Percentiles rank a stretch among this genome's conserved stretches.
These are phyloP conservation scores for Portunus trituberculatus DNA, from an alignment of 1,140 invertebrate species.

Conservation along the genomic window DNA sequence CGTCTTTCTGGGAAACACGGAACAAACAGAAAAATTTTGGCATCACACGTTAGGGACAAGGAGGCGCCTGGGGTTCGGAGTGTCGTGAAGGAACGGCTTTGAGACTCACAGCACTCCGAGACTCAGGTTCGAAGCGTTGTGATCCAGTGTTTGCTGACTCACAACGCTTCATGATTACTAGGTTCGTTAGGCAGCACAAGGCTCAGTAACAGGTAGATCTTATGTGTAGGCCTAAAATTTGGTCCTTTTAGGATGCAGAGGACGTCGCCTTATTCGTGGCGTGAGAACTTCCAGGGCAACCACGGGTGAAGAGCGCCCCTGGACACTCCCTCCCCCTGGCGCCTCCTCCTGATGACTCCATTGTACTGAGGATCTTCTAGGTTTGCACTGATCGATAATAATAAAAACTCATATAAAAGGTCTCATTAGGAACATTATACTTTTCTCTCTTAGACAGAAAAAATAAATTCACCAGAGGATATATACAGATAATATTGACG, in stretches of 20 bases:
- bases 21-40: conserved; percentile 20
- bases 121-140: too few species aligned
- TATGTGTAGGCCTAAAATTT: background rate
- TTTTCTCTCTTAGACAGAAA: conserved; percentile 49
- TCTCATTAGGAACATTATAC: conserved; percentile 69
- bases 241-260: background rate
- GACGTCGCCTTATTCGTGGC: background rate
- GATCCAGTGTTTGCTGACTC: too few species aligned
- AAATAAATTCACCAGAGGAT: conserved; percentile 51
- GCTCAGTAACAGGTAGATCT: background rate
- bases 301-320: background rate
- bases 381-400: conserved; percentile 64
- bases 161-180: too few species aligned
- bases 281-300: background rate
- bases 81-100: background rate
- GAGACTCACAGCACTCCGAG: background rate
- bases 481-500: conserved; percentile 54
- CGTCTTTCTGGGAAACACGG: background rate
- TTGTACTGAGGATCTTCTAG: conserved; percentile 63
- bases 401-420: conserved; percentile 52
- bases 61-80: background rate
- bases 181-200: too few species aligned
- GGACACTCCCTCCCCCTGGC: background rate
- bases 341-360: conserved; percentile 26
- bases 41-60: background rate